phyloP scores from a whole-genome alignment of 2,888 invertebrate genomes.

The Resseliella maxima region DNA sequence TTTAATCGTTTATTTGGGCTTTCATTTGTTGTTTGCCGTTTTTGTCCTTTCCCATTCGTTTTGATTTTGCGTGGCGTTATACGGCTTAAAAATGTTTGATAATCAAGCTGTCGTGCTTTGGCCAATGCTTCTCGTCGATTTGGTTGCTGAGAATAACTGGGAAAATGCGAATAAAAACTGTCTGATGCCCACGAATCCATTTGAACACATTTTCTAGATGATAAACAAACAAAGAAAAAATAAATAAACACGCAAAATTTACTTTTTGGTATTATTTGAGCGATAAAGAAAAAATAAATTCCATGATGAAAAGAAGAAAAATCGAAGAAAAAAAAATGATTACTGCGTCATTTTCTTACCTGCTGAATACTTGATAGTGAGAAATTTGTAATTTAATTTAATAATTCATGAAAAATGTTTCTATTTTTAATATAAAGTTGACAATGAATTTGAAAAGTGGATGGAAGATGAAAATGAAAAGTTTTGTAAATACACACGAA shows the following conservation, averaged over 20 bases:
- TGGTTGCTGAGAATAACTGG: slow-evolving; percentile 63
- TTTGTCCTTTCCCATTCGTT: background rate
- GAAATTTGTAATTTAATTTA: background rate
- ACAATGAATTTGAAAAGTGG: background rate
- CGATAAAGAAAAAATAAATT: no score
- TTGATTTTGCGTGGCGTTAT: background rate
- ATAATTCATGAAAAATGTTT: background rate
- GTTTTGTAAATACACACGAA: background rate
- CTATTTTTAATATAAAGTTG: slow-evolving; percentile 3
- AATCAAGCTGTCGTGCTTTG: slow-evolving; percentile 65
- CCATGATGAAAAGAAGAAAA: no score
- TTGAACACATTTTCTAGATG: slow-evolving; percentile 61
- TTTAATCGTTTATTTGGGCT: background rate
- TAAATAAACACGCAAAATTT: background rate
- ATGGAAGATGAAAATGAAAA: slow-evolving; percentile 45
- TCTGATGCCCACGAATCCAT: slow-evolving; percentile 68
- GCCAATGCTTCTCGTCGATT: slow-evolving; percentile 65
- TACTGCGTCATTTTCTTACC: background rate
- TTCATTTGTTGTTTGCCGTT: background rate
- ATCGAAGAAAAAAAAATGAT: background rate
- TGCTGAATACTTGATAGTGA: background rate
- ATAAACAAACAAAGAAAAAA: slow-evolving; percentile 58
- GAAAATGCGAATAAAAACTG: slow-evolving; percentile 67
- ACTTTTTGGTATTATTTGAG: no score
- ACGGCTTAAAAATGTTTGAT: slow-evolving; percentile 65